Base-by-base conservation (phyloP, 2,888 invertebrate species). In the Drosophila testacea region DNA sequence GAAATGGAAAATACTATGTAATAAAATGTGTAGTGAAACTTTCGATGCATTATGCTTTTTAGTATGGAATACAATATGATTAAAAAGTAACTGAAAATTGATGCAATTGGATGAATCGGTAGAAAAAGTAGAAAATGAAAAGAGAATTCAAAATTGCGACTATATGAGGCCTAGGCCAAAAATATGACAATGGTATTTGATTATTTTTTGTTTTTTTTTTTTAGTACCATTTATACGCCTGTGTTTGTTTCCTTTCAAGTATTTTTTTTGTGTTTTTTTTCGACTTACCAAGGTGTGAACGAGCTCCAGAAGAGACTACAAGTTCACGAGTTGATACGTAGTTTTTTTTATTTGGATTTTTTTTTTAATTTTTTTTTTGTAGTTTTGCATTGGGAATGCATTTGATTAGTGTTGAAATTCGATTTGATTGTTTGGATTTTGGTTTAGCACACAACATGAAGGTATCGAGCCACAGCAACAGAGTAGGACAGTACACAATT, bases 271-370 rank as follows among this genome's bases (percentile, higher is more conserved):
- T 67, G 65, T 83, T 87, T 93, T 94, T 94, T 94, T 95, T 95
- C 95, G 95, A 97, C 97, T 97, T 97, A 98, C 97, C 97, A 96
- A 96, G 97, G 97, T 95, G 96, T 96, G 96, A 97, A 97, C 96
- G 97, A 97, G 96, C 96, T 97, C 97, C 97, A 97, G 97, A 97
- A 98, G 96, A 97, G 97, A 96, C 97, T 97, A 97, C 96, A 89
- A 87, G 85, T 86, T 86, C 89, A 86, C 85, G 73, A 62, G 83
- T 79, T 76, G 84, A 79, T 83, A 88, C 89, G 84, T 81, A 73
- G 83, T 69, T 74, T 75, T 79, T 81, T 69, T 76, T 77, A 57
- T 64, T 60, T 46, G 22, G 10, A 41, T 34, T 76, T 70, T 75
- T 64, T 73, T 67, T 71, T 69, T 75, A 71, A 28, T 54, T 4